Evolutionary conservation across 2,797 vertebrate genomes (phyloP).

Genomic region (Danio tinwini): DNA sequence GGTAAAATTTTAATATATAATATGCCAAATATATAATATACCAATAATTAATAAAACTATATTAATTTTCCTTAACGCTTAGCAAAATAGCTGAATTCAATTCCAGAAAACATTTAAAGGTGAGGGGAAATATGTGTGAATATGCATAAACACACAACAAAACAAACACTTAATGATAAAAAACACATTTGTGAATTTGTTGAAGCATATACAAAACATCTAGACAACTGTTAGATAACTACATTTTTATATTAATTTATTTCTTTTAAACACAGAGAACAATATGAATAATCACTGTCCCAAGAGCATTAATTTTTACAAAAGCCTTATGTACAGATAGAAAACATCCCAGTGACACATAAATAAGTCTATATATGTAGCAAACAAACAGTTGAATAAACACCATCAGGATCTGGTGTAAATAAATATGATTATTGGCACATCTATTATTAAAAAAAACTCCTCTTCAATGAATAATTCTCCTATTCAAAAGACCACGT

Average conservation of each 20-base stretch:
- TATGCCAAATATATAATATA: no score
- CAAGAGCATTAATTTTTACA: not conserved
- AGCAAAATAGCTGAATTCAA: no score
- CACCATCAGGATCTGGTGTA: not conserved
- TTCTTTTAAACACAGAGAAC: slow-evolving; percentile 29
- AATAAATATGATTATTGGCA: slow-evolving; percentile 61
- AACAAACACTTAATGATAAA: no score
- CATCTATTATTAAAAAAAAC: slow-evolving; percentile 42
- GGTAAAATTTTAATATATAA: no score
- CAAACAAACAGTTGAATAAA: not conserved
- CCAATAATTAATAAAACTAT: no score
- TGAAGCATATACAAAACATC: no score
- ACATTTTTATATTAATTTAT: slow-evolving; percentile 19
- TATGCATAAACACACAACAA: no score
- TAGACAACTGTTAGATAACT: not conserved
- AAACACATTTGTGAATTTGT: no score
- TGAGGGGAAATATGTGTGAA: no score
- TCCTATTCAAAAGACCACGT: slow-evolving; percentile 57
- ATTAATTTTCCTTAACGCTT: no score
- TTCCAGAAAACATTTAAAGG: no score
- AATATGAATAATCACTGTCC: not conserved
- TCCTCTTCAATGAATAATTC: slow-evolving; percentile 58
- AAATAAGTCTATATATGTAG: slow-evolving; percentile 19
- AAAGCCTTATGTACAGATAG: slow-evolving; percentile 37
- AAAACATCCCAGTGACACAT: slow-evolving; percentile 25